Evolutionary conservation across 2,113 vertebrate genomes (phyloP).

Genomic region (Eretmochelys imbricata): DNA sequence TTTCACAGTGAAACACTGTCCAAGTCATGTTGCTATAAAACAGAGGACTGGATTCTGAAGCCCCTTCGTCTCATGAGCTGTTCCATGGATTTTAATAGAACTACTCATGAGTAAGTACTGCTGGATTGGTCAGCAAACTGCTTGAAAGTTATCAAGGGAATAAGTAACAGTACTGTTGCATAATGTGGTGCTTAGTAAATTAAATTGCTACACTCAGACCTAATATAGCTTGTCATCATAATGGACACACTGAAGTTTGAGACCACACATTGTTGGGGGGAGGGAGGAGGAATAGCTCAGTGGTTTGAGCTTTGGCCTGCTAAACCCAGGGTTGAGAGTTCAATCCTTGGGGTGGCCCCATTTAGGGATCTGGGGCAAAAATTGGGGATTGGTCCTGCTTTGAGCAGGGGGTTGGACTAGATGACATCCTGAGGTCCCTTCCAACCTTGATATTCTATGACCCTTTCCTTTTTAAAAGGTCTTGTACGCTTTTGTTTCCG

Average conservation of each 20-base stretch:
- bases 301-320: too few species aligned
- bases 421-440: too few species aligned
- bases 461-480: not conserved
- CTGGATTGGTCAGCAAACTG: not conserved
- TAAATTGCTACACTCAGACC: not conserved
- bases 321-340: too few species aligned
- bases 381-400: too few species aligned
- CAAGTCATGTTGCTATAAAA: not conserved
- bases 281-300: too few species aligned
- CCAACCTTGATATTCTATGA: too few species aligned
- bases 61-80: not conserved
- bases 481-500: not conserved
- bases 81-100: not conserved
- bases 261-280: not conserved
- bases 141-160: not conserved
- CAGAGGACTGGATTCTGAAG: not conserved
- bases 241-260: not conserved
- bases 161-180: not conserved
- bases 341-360: too few species aligned
- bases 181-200: not conserved
- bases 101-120: not conserved
- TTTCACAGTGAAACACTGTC: not conserved
- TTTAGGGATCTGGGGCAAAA: too few species aligned
- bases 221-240: not conserved
- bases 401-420: too few species aligned